Conservation (phyloP, 2,113 vertebrate species). For the Parus major region DNA sequence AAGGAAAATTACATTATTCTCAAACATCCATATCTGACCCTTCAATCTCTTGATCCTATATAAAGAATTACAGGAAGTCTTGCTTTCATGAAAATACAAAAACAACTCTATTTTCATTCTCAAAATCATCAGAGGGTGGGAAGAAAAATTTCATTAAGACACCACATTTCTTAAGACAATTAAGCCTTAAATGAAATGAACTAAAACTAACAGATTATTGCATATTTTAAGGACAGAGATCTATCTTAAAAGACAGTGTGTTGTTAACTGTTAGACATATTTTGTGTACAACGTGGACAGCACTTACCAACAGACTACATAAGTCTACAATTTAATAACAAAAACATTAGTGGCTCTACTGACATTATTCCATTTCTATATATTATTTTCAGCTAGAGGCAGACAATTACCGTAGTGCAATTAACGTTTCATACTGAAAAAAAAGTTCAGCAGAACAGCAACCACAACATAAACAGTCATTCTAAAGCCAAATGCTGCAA, state of each 20-base stretch:
- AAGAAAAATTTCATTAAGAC: neutral
- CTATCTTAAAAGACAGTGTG: neutral
- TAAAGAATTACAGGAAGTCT: neutral
- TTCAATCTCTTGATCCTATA: neutral
- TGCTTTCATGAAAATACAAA: neutral
- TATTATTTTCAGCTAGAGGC: neutral
- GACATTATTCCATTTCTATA: neutral
- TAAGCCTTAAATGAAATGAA: neutral
- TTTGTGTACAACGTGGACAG: neutral
- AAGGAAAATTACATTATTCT: neutral
- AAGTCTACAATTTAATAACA: neutral
- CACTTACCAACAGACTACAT: neutral
- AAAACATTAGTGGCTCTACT: neutral
- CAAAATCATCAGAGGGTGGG: neutral
- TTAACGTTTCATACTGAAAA: neutral
- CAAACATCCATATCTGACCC: neutral
- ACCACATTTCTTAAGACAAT: neutral
- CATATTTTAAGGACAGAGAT: neutral
- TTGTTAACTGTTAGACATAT: neutral
- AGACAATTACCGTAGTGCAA: neutral
- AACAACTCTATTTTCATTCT: neutral
- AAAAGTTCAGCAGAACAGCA: neutral
- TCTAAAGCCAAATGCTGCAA: neutral
- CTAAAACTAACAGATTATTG: neutral
- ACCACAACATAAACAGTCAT: neutral